Percentiles rank a stretch among this genome's conserved stretches.
phyloP scores from a whole-genome alignment of 2,888 invertebrate genomes.

The Drosophila affinis region DNA sequence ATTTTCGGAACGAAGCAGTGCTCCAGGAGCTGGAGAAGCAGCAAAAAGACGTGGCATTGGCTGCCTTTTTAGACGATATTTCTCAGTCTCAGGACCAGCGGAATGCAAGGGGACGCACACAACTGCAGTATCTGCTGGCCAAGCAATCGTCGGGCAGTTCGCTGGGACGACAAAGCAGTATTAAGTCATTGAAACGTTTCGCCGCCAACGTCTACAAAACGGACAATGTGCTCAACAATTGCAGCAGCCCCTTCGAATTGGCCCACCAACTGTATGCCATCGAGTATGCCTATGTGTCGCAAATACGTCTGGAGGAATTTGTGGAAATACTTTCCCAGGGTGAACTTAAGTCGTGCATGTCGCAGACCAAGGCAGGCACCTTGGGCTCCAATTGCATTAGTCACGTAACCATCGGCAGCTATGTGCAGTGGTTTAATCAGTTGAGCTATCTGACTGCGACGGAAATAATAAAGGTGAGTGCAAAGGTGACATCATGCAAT shows the following conservation, averaged over 20 bases:
- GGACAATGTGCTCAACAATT: conserved; percentile 87
- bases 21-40: conserved; percentile 93
- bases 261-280: conserved; percentile 97
- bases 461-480: conserved; percentile 93
- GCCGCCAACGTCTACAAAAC: conserved; percentile 59
- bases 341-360: conserved; percentile 86
- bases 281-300: conserved; percentile 95
- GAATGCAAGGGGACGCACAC: conserved; percentile 84
- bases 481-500: neutral
- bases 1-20: conserved; percentile 96
- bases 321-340: conserved; percentile 93
- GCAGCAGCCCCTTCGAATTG: conserved; percentile 90
- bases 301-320: conserved; percentile 98
- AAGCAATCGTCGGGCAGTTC: conserved; percentile 61
- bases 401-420: conserved; percentile 91
- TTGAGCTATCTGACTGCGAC: conserved; percentile 96
- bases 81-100: conserved; percentile 25
- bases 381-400: conserved; percentile 86
- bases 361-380: conserved; percentile 84
- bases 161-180: conserved; percentile 68
- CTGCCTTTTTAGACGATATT: conserved; percentile 86
- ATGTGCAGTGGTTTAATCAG: conserved; percentile 98
- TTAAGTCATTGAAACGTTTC: conserved; percentile 84
- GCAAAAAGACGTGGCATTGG: conserved; percentile 87
- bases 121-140: conserved; percentile 61